Evolutionary conservation across 2,113 vertebrate genomes (phyloP).

Genomic region (Caretta caretta): DNA sequence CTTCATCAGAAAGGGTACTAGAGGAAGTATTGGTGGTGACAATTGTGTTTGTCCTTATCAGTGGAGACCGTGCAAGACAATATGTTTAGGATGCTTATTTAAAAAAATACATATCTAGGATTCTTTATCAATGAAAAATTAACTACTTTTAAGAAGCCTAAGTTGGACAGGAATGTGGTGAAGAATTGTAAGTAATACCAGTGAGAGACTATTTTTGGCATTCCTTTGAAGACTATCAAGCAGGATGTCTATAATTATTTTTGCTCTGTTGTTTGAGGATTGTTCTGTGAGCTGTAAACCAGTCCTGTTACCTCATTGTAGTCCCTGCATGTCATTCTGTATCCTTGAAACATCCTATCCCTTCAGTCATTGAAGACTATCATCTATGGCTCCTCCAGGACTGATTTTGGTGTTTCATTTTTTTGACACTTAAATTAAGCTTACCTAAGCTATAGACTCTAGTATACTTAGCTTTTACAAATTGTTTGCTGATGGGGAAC

Average conservation of each 20-base stretch:
- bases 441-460: constrained; percentile 28
- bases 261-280: not conserved
- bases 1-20: not conserved
- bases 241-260: not conserved
- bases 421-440: constrained; percentile 54
- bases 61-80: not conserved
- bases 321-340: not conserved
- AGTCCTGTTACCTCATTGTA: constrained; percentile 17
- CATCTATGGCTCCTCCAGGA: constrained; percentile 29
- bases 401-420: constrained; percentile 49
- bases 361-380: constrained; percentile 13
- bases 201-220: not conserved
- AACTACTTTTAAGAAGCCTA: not conserved
- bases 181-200: not conserved
- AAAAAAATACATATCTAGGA: not conserved
- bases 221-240: not conserved
- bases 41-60: not conserved
- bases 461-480: constrained; percentile 20
- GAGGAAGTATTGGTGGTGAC: not conserved
- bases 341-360: constrained; percentile 37
- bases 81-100: not conserved
- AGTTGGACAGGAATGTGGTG: not conserved
- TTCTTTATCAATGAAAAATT: not conserved
- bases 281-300: not conserved
- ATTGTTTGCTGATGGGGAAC: constrained; percentile 4